These are phyloP conservation scores for Pristionchus japonicus DNA, from an alignment of 2,888 invertebrate species.

Conservation along the genomic window DNA sequence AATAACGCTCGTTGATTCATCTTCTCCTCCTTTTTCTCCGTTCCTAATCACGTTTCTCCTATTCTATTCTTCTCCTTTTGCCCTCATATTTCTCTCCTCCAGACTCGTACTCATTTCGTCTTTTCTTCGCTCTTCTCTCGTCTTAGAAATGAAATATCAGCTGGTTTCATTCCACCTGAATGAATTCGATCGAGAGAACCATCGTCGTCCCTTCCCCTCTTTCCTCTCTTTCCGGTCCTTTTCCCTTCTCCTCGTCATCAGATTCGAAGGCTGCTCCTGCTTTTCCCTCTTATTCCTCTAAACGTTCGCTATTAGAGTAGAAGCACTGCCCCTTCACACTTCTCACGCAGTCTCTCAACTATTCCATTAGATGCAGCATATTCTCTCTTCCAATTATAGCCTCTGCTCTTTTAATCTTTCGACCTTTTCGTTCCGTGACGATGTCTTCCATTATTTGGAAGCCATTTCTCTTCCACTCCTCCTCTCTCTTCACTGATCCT, in stretches of 20 bases:
- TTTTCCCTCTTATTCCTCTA: background rate
- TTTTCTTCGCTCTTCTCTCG: background rate
- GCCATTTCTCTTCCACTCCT: background rate
- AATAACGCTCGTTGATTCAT: background rate
- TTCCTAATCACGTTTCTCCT: background rate
- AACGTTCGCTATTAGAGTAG: background rate
- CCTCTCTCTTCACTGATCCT: background rate
- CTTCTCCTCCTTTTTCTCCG: background rate
- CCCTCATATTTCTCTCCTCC: background rate
- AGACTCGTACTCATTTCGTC: background rate
- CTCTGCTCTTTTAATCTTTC: background rate
- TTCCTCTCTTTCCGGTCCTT: background rate
- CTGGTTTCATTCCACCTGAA: background rate
- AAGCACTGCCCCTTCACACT: background rate
- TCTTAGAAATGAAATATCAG: background rate
- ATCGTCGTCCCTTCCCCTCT: background rate
- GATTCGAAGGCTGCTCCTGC: too few relatives aligned
- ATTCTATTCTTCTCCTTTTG: background rate
- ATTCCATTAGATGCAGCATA: background rate
- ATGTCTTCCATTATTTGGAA: background rate
- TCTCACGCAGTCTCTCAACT: background rate
- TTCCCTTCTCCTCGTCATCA: background rate
- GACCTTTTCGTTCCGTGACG: background rate
- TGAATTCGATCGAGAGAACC: background rate
- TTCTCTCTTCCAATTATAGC: background rate